phyloP scores from a whole-genome alignment of 2,797 vertebrate genomes.

The Sebastes itinus region DNA sequence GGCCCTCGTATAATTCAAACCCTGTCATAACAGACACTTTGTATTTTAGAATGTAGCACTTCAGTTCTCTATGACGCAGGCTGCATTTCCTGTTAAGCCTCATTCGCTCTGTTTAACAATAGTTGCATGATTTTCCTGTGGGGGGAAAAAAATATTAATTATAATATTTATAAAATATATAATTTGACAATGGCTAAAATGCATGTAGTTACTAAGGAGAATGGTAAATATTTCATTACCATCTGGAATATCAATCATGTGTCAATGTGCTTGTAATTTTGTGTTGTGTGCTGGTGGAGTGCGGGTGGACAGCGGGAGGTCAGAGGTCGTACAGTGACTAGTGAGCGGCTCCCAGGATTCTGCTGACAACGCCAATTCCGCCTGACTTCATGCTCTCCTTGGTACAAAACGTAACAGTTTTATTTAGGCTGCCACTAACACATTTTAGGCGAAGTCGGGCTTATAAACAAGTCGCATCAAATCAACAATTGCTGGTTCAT shows the following conservation, averaged over 20 bases:
- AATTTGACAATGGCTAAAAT: not conserved
- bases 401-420: conserved; percentile 56
- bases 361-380: conserved; percentile 71
- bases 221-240: not conserved
- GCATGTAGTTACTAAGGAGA: not conserved
- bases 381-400: conserved; percentile 54
- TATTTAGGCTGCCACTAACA: not conserved
- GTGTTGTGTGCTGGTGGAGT: conserved; percentile 5
- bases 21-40: not conserved
- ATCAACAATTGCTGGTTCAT: not conserved
- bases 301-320: conserved; percentile 60
- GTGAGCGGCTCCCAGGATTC: conserved; percentile 63
- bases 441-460: not conserved
- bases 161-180: no score
- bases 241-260: not conserved
- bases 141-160: not conserved
- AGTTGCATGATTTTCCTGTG: no score
- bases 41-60: not conserved
- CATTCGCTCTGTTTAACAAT: not conserved
- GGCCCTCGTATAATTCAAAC: not conserved
- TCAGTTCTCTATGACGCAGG: not conserved
- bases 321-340: conserved; percentile 71
- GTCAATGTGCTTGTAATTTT: not conserved
- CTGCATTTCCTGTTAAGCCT: not conserved
- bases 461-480: not conserved